phyloP scores from a whole-genome alignment of 2,797 vertebrate genomes.

The Podarcis siculus region DNA sequence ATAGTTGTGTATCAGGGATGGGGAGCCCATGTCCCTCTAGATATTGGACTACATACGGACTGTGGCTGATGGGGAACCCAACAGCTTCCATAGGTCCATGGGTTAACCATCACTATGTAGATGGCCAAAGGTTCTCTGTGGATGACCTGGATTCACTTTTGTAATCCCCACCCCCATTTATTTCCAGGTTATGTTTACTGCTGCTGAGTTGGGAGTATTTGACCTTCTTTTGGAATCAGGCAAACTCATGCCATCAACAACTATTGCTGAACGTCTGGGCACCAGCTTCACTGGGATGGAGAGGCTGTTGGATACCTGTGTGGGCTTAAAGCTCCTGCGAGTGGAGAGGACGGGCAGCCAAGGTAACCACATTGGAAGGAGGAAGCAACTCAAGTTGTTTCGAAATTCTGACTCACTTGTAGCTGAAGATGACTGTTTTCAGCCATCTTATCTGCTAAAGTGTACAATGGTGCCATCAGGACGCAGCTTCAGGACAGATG shows the following conservation, averaged over 20 bases:
- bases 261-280: constrained; percentile 76
- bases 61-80: too few relatives aligned
- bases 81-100: too few relatives aligned
- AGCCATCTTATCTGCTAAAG: background rate
- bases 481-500: background rate
- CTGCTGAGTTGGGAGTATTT: constrained; percentile 90
- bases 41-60: too few relatives aligned
- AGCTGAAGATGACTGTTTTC: background rate
- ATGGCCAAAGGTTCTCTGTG: too few relatives aligned
- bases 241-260: constrained; percentile 75
- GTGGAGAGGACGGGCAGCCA: constrained; percentile 60
- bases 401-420: too few relatives aligned
- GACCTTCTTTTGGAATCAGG: constrained; percentile 80
- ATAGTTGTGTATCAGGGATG: background rate
- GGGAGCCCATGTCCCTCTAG: too few relatives aligned
- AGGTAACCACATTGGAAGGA: constrained; percentile 72
- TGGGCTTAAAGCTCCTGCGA: constrained; percentile 84
- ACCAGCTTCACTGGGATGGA: constrained; percentile 80
- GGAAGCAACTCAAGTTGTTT: background rate
- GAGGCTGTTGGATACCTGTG: constrained; percentile 85
- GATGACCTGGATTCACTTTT: background rate
- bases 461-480: background rate
- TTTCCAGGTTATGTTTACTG: constrained; percentile 85
- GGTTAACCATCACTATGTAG: too few relatives aligned
- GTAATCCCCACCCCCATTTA: background rate